Base-by-base conservation (phyloP, 2,888 invertebrate genomes). In the Endotricha flammealis region DNA sequence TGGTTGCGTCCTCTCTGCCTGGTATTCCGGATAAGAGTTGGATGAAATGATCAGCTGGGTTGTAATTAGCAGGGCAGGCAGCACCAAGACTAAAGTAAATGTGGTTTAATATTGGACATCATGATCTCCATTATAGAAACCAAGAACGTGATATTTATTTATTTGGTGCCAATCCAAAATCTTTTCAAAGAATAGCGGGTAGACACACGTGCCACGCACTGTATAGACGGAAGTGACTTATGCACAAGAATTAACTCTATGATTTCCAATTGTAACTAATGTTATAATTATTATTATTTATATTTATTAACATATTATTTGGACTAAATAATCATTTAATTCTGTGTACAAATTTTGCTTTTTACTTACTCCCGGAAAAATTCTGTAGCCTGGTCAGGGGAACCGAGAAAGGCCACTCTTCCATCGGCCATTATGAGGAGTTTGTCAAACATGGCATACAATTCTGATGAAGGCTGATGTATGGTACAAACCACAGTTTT, bases 21-120 rank as follows among this genome's bases (percentile, higher is more conserved):
- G 97, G 97, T 1, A 93, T 91, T 1, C 97, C 92, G 0, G 97
- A 96, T 48, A 98, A 75, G 1, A 95, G 90, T 65, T 97, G 95
- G 30, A 98, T 93, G 75, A 94, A 97, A 75, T 95, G 96, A 77
- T 98, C 98, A 0, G 97, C 97, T 2, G 97, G 97, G 70, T 97
- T 98, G 79, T 95, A 97, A 69, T 96, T 96, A 2, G 89, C 90
- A 0, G 97, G 97, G 67, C 95, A 95, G 0, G 92, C 91, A 7
- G 93, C 93, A 12, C 95, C 94, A 51, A 95, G 73, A 17, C 95
- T 95, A 23, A 7, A 11, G 17, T 10, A 10, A 6, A 29, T 25
- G 12, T 23, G 11, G 6, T 12, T 8, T 6, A 32, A 22, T 12
- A 27, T 11, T 4, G 23, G 5, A 23, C 23, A 23, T 3, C 23